Evolutionary conservation across 2,888 invertebrate genomes (phyloP), one percentile per base, ranked within the genome.

Genomic region (Drosophila kuntzei): DNA sequence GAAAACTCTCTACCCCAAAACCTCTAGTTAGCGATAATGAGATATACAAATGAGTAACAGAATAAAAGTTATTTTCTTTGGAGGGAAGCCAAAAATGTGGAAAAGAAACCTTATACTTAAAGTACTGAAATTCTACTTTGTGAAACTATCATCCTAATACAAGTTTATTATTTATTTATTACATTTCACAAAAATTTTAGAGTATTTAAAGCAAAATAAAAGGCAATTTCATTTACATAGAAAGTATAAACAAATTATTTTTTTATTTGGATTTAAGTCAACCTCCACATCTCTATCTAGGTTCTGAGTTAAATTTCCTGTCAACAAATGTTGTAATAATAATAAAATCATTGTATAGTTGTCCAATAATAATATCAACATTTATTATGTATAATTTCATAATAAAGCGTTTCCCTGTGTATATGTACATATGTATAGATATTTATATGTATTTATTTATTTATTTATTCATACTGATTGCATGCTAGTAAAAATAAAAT

Each of bases 11-110:
- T 20, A 49, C 41, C 22, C 27, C n/a, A n/a, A n/a, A n/a, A n/a
- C n/a, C 11, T n/a, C 32, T 29, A 37, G 32, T 18, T 34, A 6
- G 1, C 22, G n/a, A 7, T 69, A 62, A 70, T 76, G 39, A 64
- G 71, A 53, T 57, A 76, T 59, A 47, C 25, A 25, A 6, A 6
- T 63, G 50, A 73, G 50, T 54, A 36, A 20, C 14, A 37, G 27
- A 8, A 16, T 9, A 9, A 25, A 44, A 46, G 37, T 32, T 46
- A 36, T 36, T 57, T 54, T 39, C 25, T n/a, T 69, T 44, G 25
- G 9, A 37, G 20, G 11, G 32, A 69, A 50, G 70, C 70, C 62
- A 69, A 54, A 43, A 25, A 43, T 47, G 37, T 60, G 50, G n/a
- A 43, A 8, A 6, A 12, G 18, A 53, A 71, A 51, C 51, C 55